These are phyloP conservation scores for Protophormia terraenovae DNA, from an alignment of 2,888 invertebrate species.

Conservation along the genomic window DNA sequence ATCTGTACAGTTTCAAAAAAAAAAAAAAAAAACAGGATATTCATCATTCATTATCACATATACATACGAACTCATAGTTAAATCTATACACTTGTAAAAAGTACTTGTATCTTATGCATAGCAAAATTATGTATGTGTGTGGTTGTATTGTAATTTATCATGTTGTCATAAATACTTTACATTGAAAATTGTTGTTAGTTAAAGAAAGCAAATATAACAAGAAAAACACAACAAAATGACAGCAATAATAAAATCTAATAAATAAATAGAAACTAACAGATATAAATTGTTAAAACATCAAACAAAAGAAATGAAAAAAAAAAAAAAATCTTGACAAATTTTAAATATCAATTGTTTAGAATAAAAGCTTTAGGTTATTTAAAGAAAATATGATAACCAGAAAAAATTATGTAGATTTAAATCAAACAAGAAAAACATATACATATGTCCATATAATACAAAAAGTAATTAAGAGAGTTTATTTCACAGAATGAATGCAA, in stretches of 20 bases:
- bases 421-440: no score
- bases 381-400: no score
- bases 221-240: not conserved
- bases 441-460: no score
- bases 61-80: not conserved
- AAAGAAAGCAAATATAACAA: not conserved
- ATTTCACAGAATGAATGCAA: no score
- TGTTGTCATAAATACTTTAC: slow-evolving; percentile 22
- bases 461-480: no score
- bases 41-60: slow-evolving; percentile 23
- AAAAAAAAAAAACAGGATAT: slow-evolving; percentile 7
- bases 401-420: no score
- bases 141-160: slow-evolving; percentile 29
- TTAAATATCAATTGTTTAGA: no score
- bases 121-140: not conserved
- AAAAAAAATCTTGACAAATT: no score
- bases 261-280: not conserved
- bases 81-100: not conserved
- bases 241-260: slow-evolving; percentile 18
- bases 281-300: not conserved
- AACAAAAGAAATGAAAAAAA: not conserved
- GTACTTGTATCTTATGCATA: not conserved
- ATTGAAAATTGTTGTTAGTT: not conserved
- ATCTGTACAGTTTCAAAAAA: no score
- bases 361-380: no score